phyloP scores from a whole-genome alignment of 2,113 vertebrate species.

The Pelecanoides urinatrix region DNA sequence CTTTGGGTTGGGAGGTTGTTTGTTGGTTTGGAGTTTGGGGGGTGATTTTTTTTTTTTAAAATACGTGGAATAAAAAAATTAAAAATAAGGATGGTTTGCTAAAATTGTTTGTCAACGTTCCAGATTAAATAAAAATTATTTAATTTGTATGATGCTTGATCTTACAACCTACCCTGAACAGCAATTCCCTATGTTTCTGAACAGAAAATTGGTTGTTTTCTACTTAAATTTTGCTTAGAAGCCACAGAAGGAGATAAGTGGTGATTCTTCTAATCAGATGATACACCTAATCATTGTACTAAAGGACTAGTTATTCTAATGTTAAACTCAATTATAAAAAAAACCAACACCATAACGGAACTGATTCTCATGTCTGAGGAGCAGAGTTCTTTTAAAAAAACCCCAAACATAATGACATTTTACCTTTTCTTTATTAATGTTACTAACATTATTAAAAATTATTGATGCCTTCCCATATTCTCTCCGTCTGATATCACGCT shows the following conservation, averaged over 20 bases:
- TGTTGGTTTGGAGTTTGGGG: not conserved
- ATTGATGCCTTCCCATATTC: not conserved
- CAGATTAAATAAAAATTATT: not conserved
- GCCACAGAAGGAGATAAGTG: not conserved
- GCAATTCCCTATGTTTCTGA: not conserved
- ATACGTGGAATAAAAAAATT: not conserved
- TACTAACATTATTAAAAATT: not conserved
- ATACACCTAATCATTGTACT: not conserved
- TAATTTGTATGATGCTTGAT: not conserved
- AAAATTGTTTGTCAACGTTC: not conserved
- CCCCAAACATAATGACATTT: not conserved
- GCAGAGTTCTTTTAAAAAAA: not conserved
- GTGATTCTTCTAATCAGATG: not conserved
- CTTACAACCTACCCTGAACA: not conserved
- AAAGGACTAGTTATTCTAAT: not conserved
- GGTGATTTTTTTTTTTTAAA: not conserved
- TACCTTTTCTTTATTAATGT: not conserved
- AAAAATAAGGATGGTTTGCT: not conserved
- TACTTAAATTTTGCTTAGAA: not conserved
- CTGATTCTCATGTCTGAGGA: not conserved
- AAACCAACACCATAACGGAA: not conserved
- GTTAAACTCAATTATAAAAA: not conserved
- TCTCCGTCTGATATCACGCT: rapidly evolving
- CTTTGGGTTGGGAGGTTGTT: not conserved
- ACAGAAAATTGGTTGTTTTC: slow-evolving; percentile 2